These are phyloP conservation scores for Eilema caniola DNA, from an alignment of 2,888 invertebrate genomes.

Conservation along the genomic window DNA sequence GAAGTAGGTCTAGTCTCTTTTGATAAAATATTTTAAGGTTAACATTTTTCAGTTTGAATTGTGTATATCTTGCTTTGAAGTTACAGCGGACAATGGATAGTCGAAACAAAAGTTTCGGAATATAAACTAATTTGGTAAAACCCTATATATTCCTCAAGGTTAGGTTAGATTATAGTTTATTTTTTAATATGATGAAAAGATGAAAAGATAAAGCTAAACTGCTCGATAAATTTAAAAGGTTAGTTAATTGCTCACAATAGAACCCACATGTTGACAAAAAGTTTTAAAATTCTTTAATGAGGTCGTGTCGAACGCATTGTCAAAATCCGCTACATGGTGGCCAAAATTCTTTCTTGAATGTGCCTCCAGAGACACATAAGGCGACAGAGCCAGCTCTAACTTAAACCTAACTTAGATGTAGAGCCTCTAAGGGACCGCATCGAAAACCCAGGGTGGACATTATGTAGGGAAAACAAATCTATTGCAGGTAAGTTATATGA, in stretches of 20 bases:
- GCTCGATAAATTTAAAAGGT: no score
- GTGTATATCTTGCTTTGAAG: conserved; percentile 53
- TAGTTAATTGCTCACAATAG: neutral
- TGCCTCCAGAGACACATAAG: conserved; percentile 71
- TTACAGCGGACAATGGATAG: conserved; percentile 21
- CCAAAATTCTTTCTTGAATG: conserved; percentile 64
- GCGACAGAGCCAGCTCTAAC: conserved; percentile 69
- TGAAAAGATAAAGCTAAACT: no score
- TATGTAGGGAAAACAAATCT: conserved; percentile 63
- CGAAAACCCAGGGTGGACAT: conserved; percentile 68
- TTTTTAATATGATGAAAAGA: no score
- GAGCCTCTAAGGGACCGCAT: conserved; percentile 64
- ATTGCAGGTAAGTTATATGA: conserved; percentile 54
- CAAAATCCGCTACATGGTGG: conserved; percentile 52
- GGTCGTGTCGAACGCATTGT: conserved; percentile 11
- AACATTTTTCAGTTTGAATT: conserved; percentile 73
- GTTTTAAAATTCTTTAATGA: neutral
- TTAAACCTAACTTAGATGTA: conserved; percentile 78
- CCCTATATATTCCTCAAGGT: neutral
- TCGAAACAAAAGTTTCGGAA: neutral
- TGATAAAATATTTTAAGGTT: conserved; percentile 78
- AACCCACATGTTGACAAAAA: neutral
- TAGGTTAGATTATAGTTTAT: no score
- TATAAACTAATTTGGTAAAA: neutral
- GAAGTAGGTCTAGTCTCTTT: conserved; percentile 56